These are phyloP conservation scores for Quadroppia sp. DNA, from an alignment of 2,888 invertebrate species.

Conservation along the genomic window DNA sequence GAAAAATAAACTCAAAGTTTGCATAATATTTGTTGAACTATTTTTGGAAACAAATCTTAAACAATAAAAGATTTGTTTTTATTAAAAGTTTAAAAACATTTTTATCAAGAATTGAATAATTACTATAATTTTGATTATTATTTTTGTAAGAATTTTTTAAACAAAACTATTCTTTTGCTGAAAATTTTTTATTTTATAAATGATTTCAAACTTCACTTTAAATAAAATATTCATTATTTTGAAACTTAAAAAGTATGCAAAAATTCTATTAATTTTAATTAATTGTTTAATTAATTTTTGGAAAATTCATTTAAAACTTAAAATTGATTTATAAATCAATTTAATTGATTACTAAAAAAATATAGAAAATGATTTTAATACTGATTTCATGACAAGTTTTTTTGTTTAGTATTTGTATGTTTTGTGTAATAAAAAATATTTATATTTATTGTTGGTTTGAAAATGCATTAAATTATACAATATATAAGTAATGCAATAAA, in stretches of 20 bases:
- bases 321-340: constrained; percentile 25
- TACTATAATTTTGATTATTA: too few species aligned
- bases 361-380: background rate
- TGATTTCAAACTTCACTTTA: background rate
- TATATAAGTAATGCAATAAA: constrained; percentile 16
- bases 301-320: too few species aligned
- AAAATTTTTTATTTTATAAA: background rate
- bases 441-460: constrained; percentile 25
- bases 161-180: too few species aligned
- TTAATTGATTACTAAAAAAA: constrained; percentile 19
- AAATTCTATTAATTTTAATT: background rate
- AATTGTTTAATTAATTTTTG: background rate
- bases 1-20: background rate
- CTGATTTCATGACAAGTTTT: constrained; percentile 22
- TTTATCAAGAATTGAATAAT: too few species aligned
- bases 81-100: too few species aligned
- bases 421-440: background rate
- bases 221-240: too few species aligned
- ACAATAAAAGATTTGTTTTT: background rate
- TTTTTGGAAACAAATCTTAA: background rate
- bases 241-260: too few species aligned
- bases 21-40: background rate
- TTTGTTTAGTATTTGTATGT: too few species aligned
- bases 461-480: constrained; percentile 4
- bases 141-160: too few species aligned